Base-by-base conservation (phyloP, 2,888 invertebrate species). In the Hipparchia sbordonii region DNA sequence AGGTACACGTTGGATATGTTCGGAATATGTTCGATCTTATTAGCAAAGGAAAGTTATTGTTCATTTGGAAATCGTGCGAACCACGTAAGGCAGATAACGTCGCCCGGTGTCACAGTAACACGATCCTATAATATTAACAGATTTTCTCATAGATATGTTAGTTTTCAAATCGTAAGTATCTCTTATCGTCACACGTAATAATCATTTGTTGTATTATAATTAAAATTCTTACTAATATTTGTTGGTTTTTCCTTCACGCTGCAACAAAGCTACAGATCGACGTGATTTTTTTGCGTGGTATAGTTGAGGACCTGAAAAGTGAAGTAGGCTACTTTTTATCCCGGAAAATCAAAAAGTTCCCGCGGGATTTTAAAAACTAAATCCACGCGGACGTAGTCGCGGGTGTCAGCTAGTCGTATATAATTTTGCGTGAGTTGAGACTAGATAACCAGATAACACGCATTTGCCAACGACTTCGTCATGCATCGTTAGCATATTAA, bases 1-100 rank as follows among this genome's bases (percentile, higher is more conserved):
- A 23, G 23, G 23, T 23, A 23, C 23, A 23, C 23, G 23, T 23
- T 23, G 23, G 23, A 23, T 23, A 23, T 23, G 23, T 23, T 23
- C 23, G 23, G 23, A 72, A 73, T 76, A 67, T 72, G 62, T 71
- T 69, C 60, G 69, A 69, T 69, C 60, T 69, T 60, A 69, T 70
- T 72, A 74, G 67, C 72, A 85, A 23, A 88, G 84, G 86, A 79
- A 82, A 80, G 80, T 82, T 82, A 79, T 84, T 82, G 82, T 79
- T 77, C 76, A 74, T 73, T 83, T 86, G 80, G 89, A 91, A 91
- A 90, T 85, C 91, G 90, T 90, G 91, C 76, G 91, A 91, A 86
- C 78, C 70, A 74, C 72, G 57, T 60, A 23, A 57, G 63, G 61
- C 23, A 71, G 70, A 74, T 70, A 68, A 13, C 45, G 48, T 59